Evolutionary conservation across 2,113 vertebrate genomes (phyloP), one percentile per base, ranked within the genome.

Genomic region (Labeo catla): DNA sequence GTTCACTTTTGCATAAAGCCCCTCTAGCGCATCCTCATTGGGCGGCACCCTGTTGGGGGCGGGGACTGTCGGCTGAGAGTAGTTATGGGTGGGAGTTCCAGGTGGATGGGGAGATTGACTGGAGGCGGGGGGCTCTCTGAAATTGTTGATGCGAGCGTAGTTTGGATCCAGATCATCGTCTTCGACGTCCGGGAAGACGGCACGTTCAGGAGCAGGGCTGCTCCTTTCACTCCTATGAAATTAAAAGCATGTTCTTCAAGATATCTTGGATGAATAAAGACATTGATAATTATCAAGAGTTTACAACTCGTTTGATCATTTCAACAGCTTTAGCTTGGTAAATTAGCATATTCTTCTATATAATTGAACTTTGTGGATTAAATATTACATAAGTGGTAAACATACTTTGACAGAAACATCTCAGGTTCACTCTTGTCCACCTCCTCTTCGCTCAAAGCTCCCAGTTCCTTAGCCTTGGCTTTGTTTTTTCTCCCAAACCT

Each of bases 401-500:
- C 49, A 36, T 76, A 89, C 66, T 49, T 87, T 0, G 88, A 92
- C 89, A 91, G 45, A 2, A 91, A 86, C 88, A 77, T 90, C 34
- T 7, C 80, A 59, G 94, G 93, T 2, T 95, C 95, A 65, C 94
- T 95, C 89, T 93, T 94, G 92, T 96, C 96, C 87, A 96, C 84
- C 45, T 98, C 97, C 68, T 98, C 97, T 82, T 97, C 96, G 80
- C 93, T 96, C 72, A 96, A 90, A 1, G 88, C 86, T 2, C 93
- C 93, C 66, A 94, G 88, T 84, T 72, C 28, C 73, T 94, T 94
- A 28, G 80, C 94, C 86, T 96, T 98, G 34, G 95, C 90, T 88
- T 98, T 97, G 90, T 97, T 98, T 92, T 97, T 99, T 93, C 96
- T 98, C 4, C 97, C 97, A 90, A 99, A 98, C 91, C 98, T 99